Percentiles rank a stretch among this genome's conserved stretches.
Conservation (phyloP, 2,797 vertebrate species). For the Pangasius mekongensis region DNA sequence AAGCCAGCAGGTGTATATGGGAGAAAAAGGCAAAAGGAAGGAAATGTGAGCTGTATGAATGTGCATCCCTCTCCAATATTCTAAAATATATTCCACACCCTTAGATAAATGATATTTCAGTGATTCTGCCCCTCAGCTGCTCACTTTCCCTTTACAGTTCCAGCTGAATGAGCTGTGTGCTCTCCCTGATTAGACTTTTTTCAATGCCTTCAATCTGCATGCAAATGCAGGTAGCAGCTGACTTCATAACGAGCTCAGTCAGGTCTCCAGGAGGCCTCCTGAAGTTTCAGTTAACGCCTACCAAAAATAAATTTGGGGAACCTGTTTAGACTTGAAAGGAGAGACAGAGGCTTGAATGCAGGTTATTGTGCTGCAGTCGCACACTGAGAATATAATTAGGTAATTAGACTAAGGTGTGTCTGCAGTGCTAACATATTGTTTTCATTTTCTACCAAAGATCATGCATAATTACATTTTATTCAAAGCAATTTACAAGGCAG, state of each 20-base stretch:
- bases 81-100: neutral
- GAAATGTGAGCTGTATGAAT: neutral
- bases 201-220: slow-evolving; percentile 35
- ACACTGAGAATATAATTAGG: slow-evolving; percentile 14
- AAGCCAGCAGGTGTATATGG: neutral
- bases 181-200: slow-evolving; percentile 23
- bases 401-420: slow-evolving; percentile 11
- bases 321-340: neutral
- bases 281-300: slow-evolving; percentile 9
- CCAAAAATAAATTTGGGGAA: neutral
- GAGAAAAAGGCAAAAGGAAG: neutral
- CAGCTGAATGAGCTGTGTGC: neutral
- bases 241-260: slow-evolving; percentile 39
- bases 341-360: neutral
- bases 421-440: slow-evolving; percentile 5
- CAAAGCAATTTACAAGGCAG: neutral
- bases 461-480: neutral
- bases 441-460: slow-evolving; percentile 1
- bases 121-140: neutral
- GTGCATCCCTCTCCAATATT: neutral
- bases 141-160: neutral
- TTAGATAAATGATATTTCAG: neutral
- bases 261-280: slow-evolving; percentile 5
- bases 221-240: slow-evolving; percentile 23
- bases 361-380: neutral